Conservation (phyloP, 2,888 invertebrate genomes). For the Monoplex corrugatus region DNA sequence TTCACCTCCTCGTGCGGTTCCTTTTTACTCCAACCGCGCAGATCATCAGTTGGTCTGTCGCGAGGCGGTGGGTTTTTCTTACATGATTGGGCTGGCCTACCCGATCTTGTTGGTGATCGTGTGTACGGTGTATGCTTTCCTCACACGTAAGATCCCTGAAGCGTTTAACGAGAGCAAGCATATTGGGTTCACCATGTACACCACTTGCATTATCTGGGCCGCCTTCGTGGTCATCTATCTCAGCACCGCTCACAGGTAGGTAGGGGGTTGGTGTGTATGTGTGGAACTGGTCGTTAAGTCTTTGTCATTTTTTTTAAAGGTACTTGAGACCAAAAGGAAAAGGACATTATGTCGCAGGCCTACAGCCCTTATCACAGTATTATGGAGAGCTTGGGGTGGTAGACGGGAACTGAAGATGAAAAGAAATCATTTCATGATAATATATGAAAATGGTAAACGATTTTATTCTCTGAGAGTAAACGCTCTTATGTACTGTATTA, state of each 20-base stretch:
- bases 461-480: too few species aligned
- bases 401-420: too few species aligned
- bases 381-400: too few species aligned
- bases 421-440: too few species aligned
- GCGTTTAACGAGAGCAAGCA: constrained; percentile 83
- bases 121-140: constrained; percentile 82
- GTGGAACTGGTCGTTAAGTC: not conserved
- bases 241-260: constrained; percentile 75
- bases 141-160: constrained; percentile 82
- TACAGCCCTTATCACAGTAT: too few species aligned
- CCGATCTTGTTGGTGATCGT: constrained; percentile 94
- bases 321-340: too few species aligned
- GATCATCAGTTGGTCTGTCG: constrained; percentile 94
- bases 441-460: too few species aligned
- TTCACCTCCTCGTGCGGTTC: constrained; percentile 93
- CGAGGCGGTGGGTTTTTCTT: constrained; percentile 84
- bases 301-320: too few species aligned
- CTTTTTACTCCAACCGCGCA: constrained; percentile 94
- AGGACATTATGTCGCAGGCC: too few species aligned
- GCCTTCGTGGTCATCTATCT: constrained; percentile 86
- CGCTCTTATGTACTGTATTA: too few species aligned
- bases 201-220: constrained; percentile 88
- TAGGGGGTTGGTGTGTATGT: constrained; percentile 8
- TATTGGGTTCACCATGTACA: constrained; percentile 90
- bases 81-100: constrained; percentile 87